Conservation (phyloP, 2,888 invertebrate species). For the Drosophila vallismaia region DNA sequence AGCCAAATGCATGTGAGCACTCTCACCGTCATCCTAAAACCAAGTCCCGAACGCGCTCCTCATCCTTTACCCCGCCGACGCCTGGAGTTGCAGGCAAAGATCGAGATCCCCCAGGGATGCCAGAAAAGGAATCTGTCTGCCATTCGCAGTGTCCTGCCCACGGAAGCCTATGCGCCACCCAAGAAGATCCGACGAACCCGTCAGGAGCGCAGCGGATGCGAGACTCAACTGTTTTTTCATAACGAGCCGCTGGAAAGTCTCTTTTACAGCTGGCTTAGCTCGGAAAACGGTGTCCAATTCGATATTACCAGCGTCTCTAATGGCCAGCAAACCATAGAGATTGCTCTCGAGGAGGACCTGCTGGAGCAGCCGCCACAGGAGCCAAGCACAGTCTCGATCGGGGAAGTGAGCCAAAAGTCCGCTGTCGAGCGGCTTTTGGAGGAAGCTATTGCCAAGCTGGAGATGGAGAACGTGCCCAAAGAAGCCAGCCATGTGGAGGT, state of each 20-base stretch:
- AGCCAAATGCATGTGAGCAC: slow-evolving; percentile 67
- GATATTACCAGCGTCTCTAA: slow-evolving; percentile 67
- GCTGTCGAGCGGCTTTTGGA: slow-evolving; percentile 70
- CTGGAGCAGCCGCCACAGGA: slow-evolving; percentile 14
- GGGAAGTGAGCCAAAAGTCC: slow-evolving; percentile 60
- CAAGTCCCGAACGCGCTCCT: slow-evolving; percentile 56
- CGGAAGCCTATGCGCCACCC: slow-evolving; percentile 80
- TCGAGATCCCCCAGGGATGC: slow-evolving; percentile 6
- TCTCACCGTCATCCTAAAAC: slow-evolving; percentile 74
- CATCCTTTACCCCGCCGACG: slow-evolving; percentile 22
- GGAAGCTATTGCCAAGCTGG: slow-evolving; percentile 74
- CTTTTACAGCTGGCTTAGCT: slow-evolving; percentile 79
- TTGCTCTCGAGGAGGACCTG: slow-evolving; percentile 45
- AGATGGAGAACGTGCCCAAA: slow-evolving; percentile 54
- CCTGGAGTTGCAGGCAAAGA: slow-evolving; percentile 5
- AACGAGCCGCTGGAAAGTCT: slow-evolving; percentile 74
- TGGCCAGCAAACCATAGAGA: slow-evolving; percentile 59
- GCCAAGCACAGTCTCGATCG: slow-evolving; percentile 32
- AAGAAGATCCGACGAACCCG: slow-evolving; percentile 80
- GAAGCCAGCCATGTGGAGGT: slow-evolving; percentile 48
- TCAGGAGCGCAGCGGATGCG: slow-evolving; percentile 63
- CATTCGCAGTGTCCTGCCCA: slow-evolving; percentile 59
- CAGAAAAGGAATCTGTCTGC: slow-evolving; percentile 68
- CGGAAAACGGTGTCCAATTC: slow-evolving; percentile 77
- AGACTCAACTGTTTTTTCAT: slow-evolving; percentile 69